These are phyloP conservation scores for Megatriorchis doriae DNA, from an alignment of 2,113 vertebrate genomes.

Conservation along the genomic window DNA sequence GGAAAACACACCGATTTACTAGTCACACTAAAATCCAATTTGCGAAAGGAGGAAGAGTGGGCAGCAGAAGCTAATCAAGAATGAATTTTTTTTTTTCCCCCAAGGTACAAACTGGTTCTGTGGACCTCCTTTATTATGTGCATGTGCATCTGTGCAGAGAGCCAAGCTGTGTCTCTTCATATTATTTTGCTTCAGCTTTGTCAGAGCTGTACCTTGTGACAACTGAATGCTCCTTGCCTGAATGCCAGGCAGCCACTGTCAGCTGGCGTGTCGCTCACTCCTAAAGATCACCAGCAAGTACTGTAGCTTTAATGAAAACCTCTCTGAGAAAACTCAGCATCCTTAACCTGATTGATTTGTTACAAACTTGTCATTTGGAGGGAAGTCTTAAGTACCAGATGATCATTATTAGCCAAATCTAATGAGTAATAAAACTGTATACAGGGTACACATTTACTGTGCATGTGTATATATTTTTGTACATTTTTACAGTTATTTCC, in stretches of 20 bases:
- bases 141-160: background rate
- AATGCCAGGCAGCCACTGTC: background rate
- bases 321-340: background rate
- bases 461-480: conserved; percentile 68
- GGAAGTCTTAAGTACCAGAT: background rate
- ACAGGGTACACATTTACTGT: conserved; percentile 64
- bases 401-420: conserved; percentile 1
- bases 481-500: conserved; percentile 66
- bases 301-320: conserved; percentile 18
- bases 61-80: background rate
- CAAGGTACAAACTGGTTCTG: background rate
- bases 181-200: conserved; percentile 17
- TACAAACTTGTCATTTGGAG: background rate
- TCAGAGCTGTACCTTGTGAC: conserved; percentile 21
- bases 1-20: background rate
- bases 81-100: background rate
- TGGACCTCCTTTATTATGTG: background rate
- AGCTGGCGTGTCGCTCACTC: background rate
- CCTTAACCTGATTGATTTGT: background rate
- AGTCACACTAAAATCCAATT: background rate
- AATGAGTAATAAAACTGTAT: background rate
- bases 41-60: background rate
- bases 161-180: background rate
- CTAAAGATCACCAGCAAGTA: conserved; percentile 18
- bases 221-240: background rate